Evolutionary conservation across 2,113 vertebrate species (phyloP), one percentile per base, ranked within the genome.

Genomic region (Natator depressus): DNA sequence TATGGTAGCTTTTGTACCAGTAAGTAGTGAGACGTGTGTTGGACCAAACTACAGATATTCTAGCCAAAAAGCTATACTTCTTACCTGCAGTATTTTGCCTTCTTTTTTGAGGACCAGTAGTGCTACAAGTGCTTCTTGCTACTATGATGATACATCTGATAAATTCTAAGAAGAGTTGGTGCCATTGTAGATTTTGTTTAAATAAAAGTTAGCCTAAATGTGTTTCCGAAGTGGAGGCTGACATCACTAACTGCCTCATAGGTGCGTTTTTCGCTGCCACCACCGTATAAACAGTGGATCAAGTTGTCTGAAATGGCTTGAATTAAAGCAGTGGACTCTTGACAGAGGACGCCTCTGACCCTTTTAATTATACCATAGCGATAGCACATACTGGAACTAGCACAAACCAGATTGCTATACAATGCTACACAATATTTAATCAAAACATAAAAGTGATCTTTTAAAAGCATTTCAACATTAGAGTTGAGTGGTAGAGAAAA

Each of bases 291-390:
- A 38, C 20, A 75, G 22, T 6, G 25, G 53, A n/a, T 54, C 54
- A 19, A 10, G 2, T 90, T 96, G 94, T 86, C 53, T 82, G 84
- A 55, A 84, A 38, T 78, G 27, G 6, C 49, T 75, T 49, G 76
- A 84, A 42, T 12, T n/a, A 51, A 55, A 92, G 84, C 4, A 69
- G 10, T 2, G 9, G 7, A 2, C 90, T 86, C 7, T 12, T 78
- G 10, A 22, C 10, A 5, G 22, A 75, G 22, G 38, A 75, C 27
- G 11, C 10, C 11, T 76, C 24, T 76, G 17, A n/a, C 35, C 16
- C 1, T 6, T 76, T 76, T 76, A 76, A 13, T 69, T 69, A n/a
- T 38, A 17, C 65, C 65, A n/a, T 8, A n/a, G 16, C 5, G 35
- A 69, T 69, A 35, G 62, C 31, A n/a, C 65, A n/a, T 69, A 69